phyloP scores from a whole-genome alignment of 2,888 invertebrate genomes.

The Cheilosia urbana region DNA sequence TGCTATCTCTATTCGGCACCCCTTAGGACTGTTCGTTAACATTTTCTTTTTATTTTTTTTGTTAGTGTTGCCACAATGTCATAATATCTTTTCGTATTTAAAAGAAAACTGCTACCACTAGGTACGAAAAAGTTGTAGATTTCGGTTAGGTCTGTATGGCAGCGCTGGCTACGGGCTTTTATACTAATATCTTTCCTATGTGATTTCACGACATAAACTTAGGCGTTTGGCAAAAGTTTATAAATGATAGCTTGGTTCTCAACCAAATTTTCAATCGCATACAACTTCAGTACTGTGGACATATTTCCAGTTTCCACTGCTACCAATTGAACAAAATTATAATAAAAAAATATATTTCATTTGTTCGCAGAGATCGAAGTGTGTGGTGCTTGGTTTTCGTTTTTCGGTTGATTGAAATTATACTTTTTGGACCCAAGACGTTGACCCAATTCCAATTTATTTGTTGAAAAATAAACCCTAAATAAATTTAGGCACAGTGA shows the following conservation, averaged over 20 bases:
- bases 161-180: no score
- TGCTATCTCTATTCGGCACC: no score
- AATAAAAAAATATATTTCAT: slow-evolving; percentile 7
- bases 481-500: no score
- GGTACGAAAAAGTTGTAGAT: no score
- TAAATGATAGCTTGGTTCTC: neutral
- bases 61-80: no score
- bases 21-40: no score
- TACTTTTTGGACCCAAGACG: neutral
- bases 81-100: no score
- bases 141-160: no score
- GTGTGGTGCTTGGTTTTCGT: neutral
- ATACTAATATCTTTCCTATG: neutral
- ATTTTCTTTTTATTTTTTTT: no score
- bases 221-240: neutral
- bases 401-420: slow-evolving; percentile 30
- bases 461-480: no score
- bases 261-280: neutral
- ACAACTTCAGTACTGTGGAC: slow-evolving; percentile 5
- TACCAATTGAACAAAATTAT: neutral
- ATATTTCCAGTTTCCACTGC: neutral
- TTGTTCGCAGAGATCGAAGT: slow-evolving; percentile 18
- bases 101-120: no score
- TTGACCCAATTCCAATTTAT: neutral
- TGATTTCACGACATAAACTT: neutral